Evolutionary conservation across 1,140 invertebrate genomes (phyloP).

Genomic region (Alviniconcha marisindica): DNA sequence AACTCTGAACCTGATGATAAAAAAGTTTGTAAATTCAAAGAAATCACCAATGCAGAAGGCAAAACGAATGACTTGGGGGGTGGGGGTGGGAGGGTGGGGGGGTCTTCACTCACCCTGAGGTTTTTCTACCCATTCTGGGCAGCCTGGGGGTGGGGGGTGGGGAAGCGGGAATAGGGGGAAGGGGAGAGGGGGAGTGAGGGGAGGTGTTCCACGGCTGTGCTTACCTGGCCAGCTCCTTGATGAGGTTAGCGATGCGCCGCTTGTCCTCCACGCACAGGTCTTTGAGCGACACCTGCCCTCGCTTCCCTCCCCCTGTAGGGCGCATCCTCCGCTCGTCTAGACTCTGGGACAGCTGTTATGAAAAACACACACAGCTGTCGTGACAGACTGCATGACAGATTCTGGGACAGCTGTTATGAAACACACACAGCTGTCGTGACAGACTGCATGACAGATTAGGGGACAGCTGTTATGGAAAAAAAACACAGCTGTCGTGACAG

Average conservation of each 20-base stretch:
- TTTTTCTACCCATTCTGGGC: no score
- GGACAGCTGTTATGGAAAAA: background rate
- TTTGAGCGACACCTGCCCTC: slow-evolving; percentile 49
- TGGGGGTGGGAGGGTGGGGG: no score
- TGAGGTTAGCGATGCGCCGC: slow-evolving; percentile 62
- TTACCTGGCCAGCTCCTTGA: slow-evolving; percentile 67
- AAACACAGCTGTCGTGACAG: no score
- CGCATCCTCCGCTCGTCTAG: slow-evolving; percentile 20
- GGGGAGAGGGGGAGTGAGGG: no score
- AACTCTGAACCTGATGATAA: no score
- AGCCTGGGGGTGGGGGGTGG: no score
- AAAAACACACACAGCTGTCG: background rate
- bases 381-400: no score
- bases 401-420: background rate
- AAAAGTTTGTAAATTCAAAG: no score
- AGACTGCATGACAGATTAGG: background rate
- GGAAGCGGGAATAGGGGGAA: no score
- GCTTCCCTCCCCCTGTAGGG: background rate
- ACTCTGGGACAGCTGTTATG: slow-evolving; percentile 29
- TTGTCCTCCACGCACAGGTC: slow-evolving; percentile 69
- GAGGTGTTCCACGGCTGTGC: no score
- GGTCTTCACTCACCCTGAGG: background rate
- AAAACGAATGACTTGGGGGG: no score
- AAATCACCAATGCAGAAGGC: no score
- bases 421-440: background rate